Conservation (phyloP, 2,888 invertebrate species). For the Nemoura dubitans region DNA sequence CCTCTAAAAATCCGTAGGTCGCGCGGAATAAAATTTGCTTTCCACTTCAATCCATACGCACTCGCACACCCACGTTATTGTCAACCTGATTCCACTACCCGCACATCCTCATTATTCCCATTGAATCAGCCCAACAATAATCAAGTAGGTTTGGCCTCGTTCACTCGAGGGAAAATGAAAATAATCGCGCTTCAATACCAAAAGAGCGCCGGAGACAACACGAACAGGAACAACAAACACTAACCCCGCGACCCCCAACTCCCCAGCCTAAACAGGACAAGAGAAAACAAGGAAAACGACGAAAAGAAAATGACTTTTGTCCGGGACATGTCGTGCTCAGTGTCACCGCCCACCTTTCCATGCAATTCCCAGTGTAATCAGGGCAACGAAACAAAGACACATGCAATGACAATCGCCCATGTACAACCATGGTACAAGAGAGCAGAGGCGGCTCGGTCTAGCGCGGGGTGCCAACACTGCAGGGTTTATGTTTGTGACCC, state of each 20-base stretch:
- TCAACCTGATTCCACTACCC: not conserved
- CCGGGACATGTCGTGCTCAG: not conserved
- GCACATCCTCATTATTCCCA: slow-evolving; percentile 7
- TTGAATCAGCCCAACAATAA: not conserved
- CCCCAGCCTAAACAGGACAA: not conserved
- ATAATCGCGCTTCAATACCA: not conserved
- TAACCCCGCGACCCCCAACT: not conserved
- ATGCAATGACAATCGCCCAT: not conserved
- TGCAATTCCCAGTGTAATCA: not conserved
- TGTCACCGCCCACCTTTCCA: not conserved
- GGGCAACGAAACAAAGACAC: not conserved
- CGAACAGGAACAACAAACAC: slow-evolving; percentile 8
- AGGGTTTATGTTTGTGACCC: not conserved
- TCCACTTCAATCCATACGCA: not conserved
- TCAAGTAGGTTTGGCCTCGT: not conserved
- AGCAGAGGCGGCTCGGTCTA: not conserved
- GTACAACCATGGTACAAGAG: not conserved
- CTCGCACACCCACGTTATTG: not conserved
- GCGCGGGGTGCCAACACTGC: not conserved
- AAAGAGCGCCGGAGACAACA: not conserved
- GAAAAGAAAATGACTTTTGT: slow-evolving; percentile 3
- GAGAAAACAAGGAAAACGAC: slow-evolving; percentile 1
- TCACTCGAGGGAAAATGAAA: slow-evolving; percentile 12
- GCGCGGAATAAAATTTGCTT: not conserved
- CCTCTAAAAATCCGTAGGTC: not conserved